Percentiles rank a stretch among this genome's conserved stretches.
Evolutionary conservation across 2,113 vertebrate species (phyloP).

Genomic region (Drymodes brunneopygia): DNA sequence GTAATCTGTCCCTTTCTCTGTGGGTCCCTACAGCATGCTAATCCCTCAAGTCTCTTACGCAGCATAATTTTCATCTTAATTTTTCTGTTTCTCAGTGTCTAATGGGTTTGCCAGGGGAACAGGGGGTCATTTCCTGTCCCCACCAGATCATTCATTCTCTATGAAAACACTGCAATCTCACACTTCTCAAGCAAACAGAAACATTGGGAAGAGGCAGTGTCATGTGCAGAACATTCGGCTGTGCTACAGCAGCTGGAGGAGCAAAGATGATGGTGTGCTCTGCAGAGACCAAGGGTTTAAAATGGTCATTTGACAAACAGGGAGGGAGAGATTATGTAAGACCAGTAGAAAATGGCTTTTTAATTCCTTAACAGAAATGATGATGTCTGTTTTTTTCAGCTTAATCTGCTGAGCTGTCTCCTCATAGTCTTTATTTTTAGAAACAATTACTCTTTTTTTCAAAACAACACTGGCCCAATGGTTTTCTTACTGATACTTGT

Average conservation of each 20-base stretch:
- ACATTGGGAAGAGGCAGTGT: not conserved
- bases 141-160: not conserved
- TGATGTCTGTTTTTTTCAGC: accelerated
- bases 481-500: not conserved
- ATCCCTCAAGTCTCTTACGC: not conserved
- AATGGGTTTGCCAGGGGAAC: not conserved
- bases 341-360: not conserved
- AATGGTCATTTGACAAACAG: not conserved
- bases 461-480: not conserved
- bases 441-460: not conserved
- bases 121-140: not conserved
- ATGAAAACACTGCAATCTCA: not conserved
- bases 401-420: not conserved
- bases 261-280: not conserved
- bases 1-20: not conserved
- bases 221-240: not conserved
- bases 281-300: not conserved
- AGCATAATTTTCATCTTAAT: constrained; percentile 33
- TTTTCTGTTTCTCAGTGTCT: constrained; percentile 30
- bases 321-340: not conserved
- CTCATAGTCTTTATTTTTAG: constrained; percentile 17
- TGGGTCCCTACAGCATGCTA: not conserved
- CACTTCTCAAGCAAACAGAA: not conserved
- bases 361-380: not conserved
- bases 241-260: not conserved